A percentile compares a stretch with the other conserved stretches of the same genome.
Evolutionary conservation across 1,140 invertebrate species (phyloP).

Genomic region (Agraylea sexmaculata): DNA sequence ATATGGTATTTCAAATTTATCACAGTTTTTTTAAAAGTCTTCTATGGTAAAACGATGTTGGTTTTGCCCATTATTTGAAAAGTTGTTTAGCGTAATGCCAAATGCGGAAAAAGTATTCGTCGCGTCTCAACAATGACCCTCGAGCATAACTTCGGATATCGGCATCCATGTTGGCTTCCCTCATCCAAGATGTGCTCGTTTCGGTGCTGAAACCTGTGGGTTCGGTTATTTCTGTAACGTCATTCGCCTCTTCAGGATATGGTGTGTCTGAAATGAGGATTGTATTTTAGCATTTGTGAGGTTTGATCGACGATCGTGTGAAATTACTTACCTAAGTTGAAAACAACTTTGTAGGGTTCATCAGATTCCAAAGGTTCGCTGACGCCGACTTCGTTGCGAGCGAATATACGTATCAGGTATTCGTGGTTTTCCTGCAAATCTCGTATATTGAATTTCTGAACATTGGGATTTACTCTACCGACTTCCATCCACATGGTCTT

Average conservation of each 20-base stretch:
- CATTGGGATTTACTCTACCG: conserved; percentile 67
- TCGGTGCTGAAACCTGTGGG: conserved; percentile 76
- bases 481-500: conserved; percentile 97
- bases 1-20: conserved; percentile 9
- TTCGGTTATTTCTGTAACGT: conserved; percentile 43
- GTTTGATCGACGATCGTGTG: neutral
- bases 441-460: conserved; percentile 72
- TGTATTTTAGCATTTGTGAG: neutral
- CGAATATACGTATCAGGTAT: conserved; percentile 83
- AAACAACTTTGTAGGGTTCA: conserved; percentile 76
- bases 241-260: conserved; percentile 39
- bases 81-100: conserved; percentile 76
- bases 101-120: conserved; percentile 92
- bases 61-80: conserved; percentile 50
- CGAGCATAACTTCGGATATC: conserved; percentile 81
- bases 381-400: conserved; percentile 88
- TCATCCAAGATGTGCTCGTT: conserved; percentile 85
- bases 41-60: neutral
- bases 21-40: conserved; percentile 14
- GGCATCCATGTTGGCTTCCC: conserved; percentile 84
- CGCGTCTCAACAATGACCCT: conserved; percentile 63
- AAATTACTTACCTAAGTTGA: conserved; percentile 57
- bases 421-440: conserved; percentile 82
- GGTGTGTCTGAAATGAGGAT: conserved; percentile 15
- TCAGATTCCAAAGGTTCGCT: conserved; percentile 90